These are phyloP conservation scores for Nothoprocta perdicaria DNA, from an alignment of 2,113 vertebrate genomes.

Conservation along the genomic window DNA sequence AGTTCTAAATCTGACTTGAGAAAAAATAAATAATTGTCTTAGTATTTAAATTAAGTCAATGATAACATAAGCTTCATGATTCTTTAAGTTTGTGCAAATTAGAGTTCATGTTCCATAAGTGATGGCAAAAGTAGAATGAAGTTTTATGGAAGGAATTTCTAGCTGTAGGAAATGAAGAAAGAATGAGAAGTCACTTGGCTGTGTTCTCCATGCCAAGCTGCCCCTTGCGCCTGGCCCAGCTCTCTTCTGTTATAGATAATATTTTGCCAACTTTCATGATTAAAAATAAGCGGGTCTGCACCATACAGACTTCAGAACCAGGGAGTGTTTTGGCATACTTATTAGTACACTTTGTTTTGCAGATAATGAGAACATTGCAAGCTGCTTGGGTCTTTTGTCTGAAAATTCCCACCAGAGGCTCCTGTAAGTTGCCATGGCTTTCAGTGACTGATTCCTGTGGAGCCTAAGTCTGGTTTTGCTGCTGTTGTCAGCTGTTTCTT, in stretches of 20 bases:
- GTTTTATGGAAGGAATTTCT: background rate
- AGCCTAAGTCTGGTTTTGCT: conserved; percentile 60
- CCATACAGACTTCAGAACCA: conserved; percentile 43
- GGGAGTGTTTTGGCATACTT: conserved; percentile 46
- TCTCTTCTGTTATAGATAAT: conserved; percentile 38
- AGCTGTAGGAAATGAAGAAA: conserved; percentile 11
- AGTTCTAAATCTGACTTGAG: rapidly evolving
- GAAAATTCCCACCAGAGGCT: conserved; percentile 64
- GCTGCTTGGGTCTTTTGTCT: conserved; percentile 74
- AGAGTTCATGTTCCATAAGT: background rate
- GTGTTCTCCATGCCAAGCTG: background rate
- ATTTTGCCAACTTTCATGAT: conserved; percentile 30
- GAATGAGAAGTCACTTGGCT: conserved; percentile 10
- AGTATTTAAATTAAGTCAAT: background rate
- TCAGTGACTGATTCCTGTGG: conserved; percentile 54
- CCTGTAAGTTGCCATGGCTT: conserved; percentile 40
- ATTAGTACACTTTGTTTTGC: conserved; percentile 73
- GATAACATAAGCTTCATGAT: background rate
- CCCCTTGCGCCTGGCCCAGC: background rate
- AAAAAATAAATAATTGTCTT: background rate
- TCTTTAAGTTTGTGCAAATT: background rate
- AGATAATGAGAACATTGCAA: conserved; percentile 77
- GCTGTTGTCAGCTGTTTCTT: conserved; percentile 57
- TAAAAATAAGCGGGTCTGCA: conserved; percentile 38
- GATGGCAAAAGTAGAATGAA: background rate